Percentiles rank a stretch among this genome's conserved stretches.
Conservation (phyloP, 2,113 vertebrate species). For the Sphyrna mokarran region DNA sequence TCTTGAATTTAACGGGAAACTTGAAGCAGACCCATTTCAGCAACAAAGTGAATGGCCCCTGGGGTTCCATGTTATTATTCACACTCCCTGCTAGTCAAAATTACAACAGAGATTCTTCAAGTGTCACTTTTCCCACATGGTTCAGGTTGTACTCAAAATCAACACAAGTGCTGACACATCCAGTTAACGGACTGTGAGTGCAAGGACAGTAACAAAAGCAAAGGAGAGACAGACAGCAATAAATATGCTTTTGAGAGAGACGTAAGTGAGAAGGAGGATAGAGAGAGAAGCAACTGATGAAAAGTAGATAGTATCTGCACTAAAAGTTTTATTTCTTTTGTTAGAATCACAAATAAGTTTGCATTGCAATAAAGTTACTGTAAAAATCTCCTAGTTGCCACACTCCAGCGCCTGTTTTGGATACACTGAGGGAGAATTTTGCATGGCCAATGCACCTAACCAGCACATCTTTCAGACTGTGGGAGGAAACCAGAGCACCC, state of each 20-base stretch:
- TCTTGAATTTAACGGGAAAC: background rate
- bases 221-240: background rate
- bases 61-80: background rate
- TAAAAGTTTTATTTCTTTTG: background rate
- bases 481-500: too few relatives aligned
- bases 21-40: background rate
- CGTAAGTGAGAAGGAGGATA: background rate
- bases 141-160: background rate
- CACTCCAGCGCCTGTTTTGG: too few relatives aligned
- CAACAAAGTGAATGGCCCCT: background rate
- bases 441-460: too few relatives aligned
- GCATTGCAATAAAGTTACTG: too few relatives aligned
- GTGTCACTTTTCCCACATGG: background rate
- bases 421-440: too few relatives aligned
- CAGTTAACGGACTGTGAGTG: background rate
- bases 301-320: background rate
- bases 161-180: background rate
- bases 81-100: background rate
- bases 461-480: too few relatives aligned
- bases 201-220: background rate
- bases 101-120: background rate
- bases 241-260: background rate
- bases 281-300: background rate
- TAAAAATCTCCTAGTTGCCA: too few relatives aligned
- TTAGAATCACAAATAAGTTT: too few relatives aligned